Base-by-base conservation (phyloP, 2,888 invertebrate genomes). In the Trichacis sp. region DNA sequence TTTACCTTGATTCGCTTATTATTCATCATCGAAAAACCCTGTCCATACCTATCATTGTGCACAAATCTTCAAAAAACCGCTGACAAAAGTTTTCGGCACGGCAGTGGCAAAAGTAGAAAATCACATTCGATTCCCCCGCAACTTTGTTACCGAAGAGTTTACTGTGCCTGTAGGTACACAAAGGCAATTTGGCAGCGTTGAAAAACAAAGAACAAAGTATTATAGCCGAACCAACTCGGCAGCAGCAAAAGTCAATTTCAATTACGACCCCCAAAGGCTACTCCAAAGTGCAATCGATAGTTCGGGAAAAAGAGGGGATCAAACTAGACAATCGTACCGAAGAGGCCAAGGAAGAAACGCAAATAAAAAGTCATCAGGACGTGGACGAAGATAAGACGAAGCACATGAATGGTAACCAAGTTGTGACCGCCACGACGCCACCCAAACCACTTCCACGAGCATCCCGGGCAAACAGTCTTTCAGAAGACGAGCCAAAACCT, bases 381-480 rank as follows among this genome's bases (percentile, higher is more conserved):
- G 40, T 52, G n/a, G 81, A 82, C 42, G 81, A 83, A 6, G 82
- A 84, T 1, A 79, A 78, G 53, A 69, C 52, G 2, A 83, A 82
- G 57, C 75, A 81, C 56, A 83, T 84, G 56, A 85, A 85, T 64
- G 82, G 82, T 0, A 77, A 78, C 0, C 85, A 83, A 6, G 55
- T 36, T 8, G 50, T 63, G 1, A 40, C 3, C 24, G 24, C 8
- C 24, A 77, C 85, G 0, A 87, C 89, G 46, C 90, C 92, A 1
- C 94, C 94, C 0, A 94, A 93, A 80, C 94, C 94, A 11, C 86
- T 94, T 85, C 94, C 94, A 0, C 88, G 94, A 73, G 91, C 92
- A 0, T 93, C 90, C 43, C 87, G 91, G 74, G 87, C 90, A 40
- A 89, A 89, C 75, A 90, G 93, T 11, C 88, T 94, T 57, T 91